These are phyloP conservation scores for Rousettus leschenaultii DNA, from an alignment of 2,113 vertebrate species.

Conservation along the genomic window DNA sequence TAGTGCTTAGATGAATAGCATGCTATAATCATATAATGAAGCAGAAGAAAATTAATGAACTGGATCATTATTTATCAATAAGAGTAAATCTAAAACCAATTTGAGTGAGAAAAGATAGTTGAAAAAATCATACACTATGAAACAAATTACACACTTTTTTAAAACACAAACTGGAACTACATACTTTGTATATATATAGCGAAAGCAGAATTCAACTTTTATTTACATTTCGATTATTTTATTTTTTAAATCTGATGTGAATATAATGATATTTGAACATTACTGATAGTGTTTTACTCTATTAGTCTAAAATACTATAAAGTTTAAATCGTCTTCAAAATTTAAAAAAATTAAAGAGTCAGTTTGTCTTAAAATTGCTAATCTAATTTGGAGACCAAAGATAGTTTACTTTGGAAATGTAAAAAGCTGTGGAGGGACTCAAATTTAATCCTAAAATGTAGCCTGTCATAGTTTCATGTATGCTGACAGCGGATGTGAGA, in stretches of 20 bases:
- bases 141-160: not conserved
- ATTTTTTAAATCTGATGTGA: not conserved
- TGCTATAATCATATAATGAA: not conserved
- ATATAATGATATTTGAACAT: not conserved
- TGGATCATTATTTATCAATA: not conserved
- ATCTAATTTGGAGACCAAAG: too few species aligned
- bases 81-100: not conserved
- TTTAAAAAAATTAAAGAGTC: not conserved
- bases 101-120: not conserved
- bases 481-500: too few species aligned
- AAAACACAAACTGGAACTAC: not conserved
- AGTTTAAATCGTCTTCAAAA: not conserved
- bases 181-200: not conserved
- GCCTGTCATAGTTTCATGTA: too few species aligned
- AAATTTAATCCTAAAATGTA: too few species aligned
- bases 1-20: not conserved
- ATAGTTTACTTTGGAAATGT: too few species aligned
- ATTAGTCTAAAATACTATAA: not conserved
- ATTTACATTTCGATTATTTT: not conserved
- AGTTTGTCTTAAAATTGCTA: not conserved
- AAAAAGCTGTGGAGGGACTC: too few species aligned
- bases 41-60: not conserved
- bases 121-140: not conserved
- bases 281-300: not conserved
- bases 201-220: not conserved